Percentiles rank a stretch among this genome's conserved stretches.
These are phyloP conservation scores for Cheilosia pagana DNA, from an alignment of 2,888 invertebrate species.

Conservation along the genomic window DNA sequence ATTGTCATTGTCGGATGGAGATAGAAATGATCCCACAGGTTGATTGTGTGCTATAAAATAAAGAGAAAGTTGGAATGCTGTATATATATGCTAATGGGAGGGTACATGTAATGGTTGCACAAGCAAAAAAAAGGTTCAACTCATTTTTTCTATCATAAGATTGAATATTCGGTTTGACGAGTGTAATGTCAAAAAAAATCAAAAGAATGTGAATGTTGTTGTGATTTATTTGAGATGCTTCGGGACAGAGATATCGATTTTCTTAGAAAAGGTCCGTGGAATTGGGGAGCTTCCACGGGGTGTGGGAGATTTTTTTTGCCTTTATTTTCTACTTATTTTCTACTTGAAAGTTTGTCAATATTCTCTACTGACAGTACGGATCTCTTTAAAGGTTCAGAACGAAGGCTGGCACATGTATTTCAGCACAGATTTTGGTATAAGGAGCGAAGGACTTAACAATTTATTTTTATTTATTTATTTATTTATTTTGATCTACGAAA, in stretches of 20 bases:
- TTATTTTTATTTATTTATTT: no score
- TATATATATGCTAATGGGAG: constrained; percentile 38
- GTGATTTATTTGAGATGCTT: background rate
- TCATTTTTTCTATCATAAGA: constrained; percentile 9
- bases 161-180: background rate
- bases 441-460: no score
- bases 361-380: no score
- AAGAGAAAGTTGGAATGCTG: background rate
- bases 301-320: no score
- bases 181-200: background rate
- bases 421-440: no score
- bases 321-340: no score
- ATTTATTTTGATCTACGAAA: no score
- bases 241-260: no score
- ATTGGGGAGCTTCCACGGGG: no score
- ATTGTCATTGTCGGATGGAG: constrained; percentile 78
- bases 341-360: no score
- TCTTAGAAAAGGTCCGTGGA: background rate
- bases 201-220: background rate
- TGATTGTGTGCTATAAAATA: constrained; percentile 70
- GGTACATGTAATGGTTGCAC: background rate
- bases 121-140: background rate
- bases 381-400: no score
- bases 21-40: constrained; percentile 78
- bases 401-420: no score